phyloP scores from a whole-genome alignment of 2,888 invertebrate species.

The Lasioglossum figueresi region DNA sequence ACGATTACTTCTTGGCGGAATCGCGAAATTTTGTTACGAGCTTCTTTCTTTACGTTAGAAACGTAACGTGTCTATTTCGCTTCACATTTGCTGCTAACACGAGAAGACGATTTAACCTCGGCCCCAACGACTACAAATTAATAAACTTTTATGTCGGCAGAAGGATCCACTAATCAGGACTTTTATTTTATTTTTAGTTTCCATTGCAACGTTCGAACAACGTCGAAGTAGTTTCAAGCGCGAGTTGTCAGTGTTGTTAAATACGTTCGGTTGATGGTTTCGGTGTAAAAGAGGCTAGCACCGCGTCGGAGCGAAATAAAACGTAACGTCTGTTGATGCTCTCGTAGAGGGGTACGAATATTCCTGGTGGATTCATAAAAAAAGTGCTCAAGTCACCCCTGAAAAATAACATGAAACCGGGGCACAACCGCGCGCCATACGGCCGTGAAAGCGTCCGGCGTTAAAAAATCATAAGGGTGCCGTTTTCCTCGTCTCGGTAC shows the following conservation, averaged over 20 bases:
- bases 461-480: constrained; percentile 79
- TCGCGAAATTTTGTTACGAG: neutral
- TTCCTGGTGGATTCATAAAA: constrained; percentile 75
- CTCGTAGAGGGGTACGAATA: constrained; percentile 32
- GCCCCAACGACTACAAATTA: neutral
- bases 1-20: neutral
- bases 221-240: neutral
- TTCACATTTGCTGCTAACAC: neutral
- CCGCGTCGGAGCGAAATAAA: constrained; percentile 11
- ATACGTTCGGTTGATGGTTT: neutral
- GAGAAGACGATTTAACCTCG: neutral
- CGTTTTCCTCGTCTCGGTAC: constrained; percentile 59
- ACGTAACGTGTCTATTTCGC: neutral
- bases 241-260: neutral
- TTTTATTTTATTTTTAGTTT: neutral
- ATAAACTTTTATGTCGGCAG: neutral
- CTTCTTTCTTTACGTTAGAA: neutral
- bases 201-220: neutral
- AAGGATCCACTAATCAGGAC: neutral
- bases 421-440: constrained; percentile 67
- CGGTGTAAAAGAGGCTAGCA: neutral
- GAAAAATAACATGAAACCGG: constrained; percentile 75
- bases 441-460: constrained; percentile 73
- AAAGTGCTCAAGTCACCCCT: constrained; percentile 74
- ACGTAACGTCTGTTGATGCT: constrained; percentile 19